Evolutionary conservation across 1,140 invertebrate genomes (phyloP), one percentile per base, ranked within the genome.

Genomic region (Nasonia giraulti): DNA sequence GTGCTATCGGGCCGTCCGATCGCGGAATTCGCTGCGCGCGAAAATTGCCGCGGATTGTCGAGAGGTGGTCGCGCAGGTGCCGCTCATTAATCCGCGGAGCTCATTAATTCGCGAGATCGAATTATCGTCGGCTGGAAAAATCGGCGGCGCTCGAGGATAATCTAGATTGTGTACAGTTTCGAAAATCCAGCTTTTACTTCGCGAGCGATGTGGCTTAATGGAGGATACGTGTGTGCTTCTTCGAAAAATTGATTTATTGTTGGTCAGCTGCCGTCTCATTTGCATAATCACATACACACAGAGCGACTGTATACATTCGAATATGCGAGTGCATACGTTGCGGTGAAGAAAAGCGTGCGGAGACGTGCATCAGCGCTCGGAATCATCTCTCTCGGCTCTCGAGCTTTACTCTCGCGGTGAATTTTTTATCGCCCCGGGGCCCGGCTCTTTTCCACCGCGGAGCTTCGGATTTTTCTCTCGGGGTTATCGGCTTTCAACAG

Each of bases 21-120:
- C 80, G 20, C 80, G 31, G 69, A 33, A 55, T 82, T 4, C 71
- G 55, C 33, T 80, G 23, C 17, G 66, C 79, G 79, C 23, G 80
- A 81, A 81, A 81, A 81, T 81, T 47, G 44, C 66, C 78, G 14
- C 23, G 66, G 37, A 80, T 80, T 80, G 47, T 80, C 62, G n/a
- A 80, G 33, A 27, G 62, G 31, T 14, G 10, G 0, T n/a, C 62
- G 78, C 62, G 37, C 66, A 47, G 78, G 78, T n/a, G 78, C 20
- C 33, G 37, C 77, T 79, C 77, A 79, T 79, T 79, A 79, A 79
- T 79, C 55, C 31, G n/a, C 20, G 20, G 55, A 31, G 33, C 62
- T 68, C 62, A 80, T 80, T 80, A 80, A 80, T 40, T 80, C 33
- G 7, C 7, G 40, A 44, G 40, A 44, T 44, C 23, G 17, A 62